Conservation (phyloP, 2,797 vertebrate genomes). For the Alcedo atthis region DNA sequence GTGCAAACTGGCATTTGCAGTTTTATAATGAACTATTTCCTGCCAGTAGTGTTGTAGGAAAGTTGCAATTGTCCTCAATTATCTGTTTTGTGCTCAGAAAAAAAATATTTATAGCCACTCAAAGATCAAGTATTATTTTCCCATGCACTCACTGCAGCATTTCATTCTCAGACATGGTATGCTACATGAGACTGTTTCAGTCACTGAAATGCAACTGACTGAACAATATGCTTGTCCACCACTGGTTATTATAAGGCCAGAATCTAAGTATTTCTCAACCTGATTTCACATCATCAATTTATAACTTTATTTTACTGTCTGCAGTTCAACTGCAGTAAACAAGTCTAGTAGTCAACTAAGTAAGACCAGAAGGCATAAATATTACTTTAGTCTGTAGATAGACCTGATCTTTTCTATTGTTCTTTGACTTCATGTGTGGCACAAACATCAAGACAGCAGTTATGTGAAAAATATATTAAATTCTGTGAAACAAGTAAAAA, state of each 20-base stretch:
- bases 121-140: background rate
- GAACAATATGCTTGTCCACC: background rate
- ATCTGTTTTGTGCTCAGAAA: background rate
- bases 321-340: background rate
- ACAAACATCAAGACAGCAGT: background rate
- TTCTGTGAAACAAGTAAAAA: background rate
- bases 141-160: background rate
- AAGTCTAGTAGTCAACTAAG: background rate
- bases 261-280: background rate
- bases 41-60: background rate
- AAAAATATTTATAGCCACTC: conserved; percentile 2
- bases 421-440: background rate
- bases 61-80: background rate
- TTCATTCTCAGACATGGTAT: background rate
- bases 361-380: background rate
- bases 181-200: background rate
- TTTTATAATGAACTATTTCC: background rate
- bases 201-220: background rate
- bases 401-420: background rate
- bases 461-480: background rate
- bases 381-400: background rate
- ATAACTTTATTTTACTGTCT: background rate
- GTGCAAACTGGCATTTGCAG: background rate
- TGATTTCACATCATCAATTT: background rate
- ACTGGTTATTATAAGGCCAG: background rate